phyloP scores from a whole-genome alignment of 2,113 vertebrate genomes.

The Noctilio leporinus region DNA sequence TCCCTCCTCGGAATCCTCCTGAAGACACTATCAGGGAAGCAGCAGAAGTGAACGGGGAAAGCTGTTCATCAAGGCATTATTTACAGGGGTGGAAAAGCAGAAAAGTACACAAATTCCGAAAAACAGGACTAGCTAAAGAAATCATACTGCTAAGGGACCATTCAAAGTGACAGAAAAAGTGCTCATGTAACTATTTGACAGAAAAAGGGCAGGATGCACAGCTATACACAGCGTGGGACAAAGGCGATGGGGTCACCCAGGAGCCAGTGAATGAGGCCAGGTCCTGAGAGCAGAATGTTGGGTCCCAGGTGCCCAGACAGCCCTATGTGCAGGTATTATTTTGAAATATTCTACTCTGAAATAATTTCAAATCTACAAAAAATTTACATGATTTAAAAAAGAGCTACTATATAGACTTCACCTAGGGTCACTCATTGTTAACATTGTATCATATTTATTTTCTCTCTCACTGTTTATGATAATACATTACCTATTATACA shows the following conservation, averaged over 20 bases:
- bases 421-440: not conserved
- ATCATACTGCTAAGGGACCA: not conserved
- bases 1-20: not conserved
- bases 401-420: not conserved
- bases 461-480: not conserved
- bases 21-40: not conserved
- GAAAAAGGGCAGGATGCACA: not conserved
- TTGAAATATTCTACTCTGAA: not conserved
- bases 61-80: not conserved
- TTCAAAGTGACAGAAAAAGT: not conserved
- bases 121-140: not conserved
- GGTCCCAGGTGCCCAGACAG: accelerated
- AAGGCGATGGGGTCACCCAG: not conserved
- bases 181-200: not conserved
- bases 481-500: not conserved
- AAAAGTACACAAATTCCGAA: not conserved
- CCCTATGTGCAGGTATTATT: not conserved
- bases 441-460: not conserved
- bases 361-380: not conserved
- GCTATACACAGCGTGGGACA: not conserved
- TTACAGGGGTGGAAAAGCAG: not conserved
- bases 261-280: not conserved
- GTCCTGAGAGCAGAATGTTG: accelerated
- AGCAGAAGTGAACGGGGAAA: not conserved
- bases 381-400: not conserved